Conservation (phyloP, 2,797 vertebrate genomes). For the Ctenopoma kingsleyae region DNA sequence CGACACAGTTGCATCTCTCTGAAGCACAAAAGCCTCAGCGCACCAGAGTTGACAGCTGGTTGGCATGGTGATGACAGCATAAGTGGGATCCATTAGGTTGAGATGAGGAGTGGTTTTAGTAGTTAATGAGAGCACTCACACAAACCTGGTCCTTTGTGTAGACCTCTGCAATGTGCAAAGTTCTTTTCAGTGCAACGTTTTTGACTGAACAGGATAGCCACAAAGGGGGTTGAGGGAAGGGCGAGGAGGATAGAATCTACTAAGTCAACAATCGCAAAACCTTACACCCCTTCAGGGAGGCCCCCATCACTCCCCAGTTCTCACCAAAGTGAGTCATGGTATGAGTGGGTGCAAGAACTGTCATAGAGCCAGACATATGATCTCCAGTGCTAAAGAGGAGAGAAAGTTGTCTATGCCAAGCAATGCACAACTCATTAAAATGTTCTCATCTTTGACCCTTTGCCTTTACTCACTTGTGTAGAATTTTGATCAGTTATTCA, state of each 20-base stretch:
- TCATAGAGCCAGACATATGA: constrained; percentile 62
- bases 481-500: constrained; percentile 12
- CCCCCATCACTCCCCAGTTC: constrained; percentile 33
- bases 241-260: constrained; percentile 67
- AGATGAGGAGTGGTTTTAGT: constrained; percentile 65
- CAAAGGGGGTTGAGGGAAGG: constrained; percentile 62
- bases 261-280: constrained; percentile 76
- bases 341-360: constrained; percentile 61
- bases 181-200: constrained; percentile 64
- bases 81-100: constrained; percentile 79
- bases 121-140: constrained; percentile 78
- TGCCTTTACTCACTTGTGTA: background rate
- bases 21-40: constrained; percentile 69
- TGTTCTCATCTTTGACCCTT: constrained; percentile 15
- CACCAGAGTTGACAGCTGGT: constrained; percentile 75
- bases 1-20: constrained; percentile 61
- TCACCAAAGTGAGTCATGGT: constrained; percentile 62
- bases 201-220: constrained; percentile 80
- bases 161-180: constrained; percentile 40
- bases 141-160: constrained; percentile 67
- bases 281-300: constrained; percentile 80
- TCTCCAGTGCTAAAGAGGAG: constrained; percentile 51
- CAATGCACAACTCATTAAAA: constrained; percentile 57
- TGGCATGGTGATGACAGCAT: constrained; percentile 85
- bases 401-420: constrained; percentile 44